Percentiles rank a stretch among this genome's conserved stretches.
Evolutionary conservation across 2,113 vertebrate genomes (phyloP).

Genomic region (Caloenas nicobarica): DNA sequence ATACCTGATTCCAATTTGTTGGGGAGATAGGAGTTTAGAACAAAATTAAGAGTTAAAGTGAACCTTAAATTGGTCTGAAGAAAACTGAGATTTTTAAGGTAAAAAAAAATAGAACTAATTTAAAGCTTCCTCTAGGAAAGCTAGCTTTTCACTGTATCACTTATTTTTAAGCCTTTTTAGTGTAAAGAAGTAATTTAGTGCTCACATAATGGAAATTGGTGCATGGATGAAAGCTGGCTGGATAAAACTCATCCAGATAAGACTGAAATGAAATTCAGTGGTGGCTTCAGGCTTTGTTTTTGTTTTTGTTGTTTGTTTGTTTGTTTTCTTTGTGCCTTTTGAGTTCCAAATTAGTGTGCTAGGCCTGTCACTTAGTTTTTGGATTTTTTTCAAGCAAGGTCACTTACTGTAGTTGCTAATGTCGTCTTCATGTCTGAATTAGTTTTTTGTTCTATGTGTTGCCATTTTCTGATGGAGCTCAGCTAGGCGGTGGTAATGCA

Average conservation of each 20-base stretch:
- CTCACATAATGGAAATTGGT: not conserved
- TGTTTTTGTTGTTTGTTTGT: too few relatives aligned
- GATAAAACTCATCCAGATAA: not conserved
- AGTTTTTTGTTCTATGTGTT: not conserved
- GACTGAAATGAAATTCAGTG: conserved; percentile 5
- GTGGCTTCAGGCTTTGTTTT: not conserved
- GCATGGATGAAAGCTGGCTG: not conserved
- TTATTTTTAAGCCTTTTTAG: not conserved
- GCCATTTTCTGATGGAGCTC: not conserved
- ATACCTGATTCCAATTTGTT: not conserved
- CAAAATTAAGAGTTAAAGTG: not conserved
- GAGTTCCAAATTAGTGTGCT: not conserved
- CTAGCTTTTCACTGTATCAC: not conserved
- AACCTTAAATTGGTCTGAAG: not conserved
- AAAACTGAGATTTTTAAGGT: not conserved
- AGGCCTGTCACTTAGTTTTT: not conserved
- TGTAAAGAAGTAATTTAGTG: conserved; percentile 9
- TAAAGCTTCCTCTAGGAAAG: not conserved
- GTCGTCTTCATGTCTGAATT: not conserved
- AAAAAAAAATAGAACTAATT: not conserved
- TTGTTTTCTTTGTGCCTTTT: not conserved
- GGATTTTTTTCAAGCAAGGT: not conserved
- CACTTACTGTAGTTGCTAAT: not conserved
- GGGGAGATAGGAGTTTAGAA: not conserved
- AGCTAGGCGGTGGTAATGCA: not conserved